Evolutionary conservation across 64 coral and sea anemone genomes (phyloP).

Genomic region (Pachyseris speciosa): DNA sequence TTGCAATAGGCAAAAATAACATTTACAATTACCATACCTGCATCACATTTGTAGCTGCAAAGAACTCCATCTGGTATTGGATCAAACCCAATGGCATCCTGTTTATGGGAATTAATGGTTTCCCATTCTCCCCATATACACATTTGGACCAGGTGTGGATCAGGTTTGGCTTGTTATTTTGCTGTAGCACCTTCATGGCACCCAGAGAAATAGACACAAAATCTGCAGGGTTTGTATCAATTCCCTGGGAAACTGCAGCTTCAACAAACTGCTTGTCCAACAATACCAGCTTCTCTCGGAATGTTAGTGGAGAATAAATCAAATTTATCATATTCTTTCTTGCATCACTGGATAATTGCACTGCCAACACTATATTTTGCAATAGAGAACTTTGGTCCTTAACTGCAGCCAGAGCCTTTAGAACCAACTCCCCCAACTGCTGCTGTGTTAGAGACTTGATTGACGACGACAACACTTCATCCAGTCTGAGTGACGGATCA

Average conservation of each 20-base stretch:
- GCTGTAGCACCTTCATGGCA: constrained; percentile 17
- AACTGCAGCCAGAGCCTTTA: no score
- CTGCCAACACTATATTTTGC: no score
- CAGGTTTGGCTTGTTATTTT: constrained; percentile 20
- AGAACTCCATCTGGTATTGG: constrained; percentile 71
- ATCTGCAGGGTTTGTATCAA: neutral
- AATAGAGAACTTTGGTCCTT: no score
- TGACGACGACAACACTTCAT: neutral
- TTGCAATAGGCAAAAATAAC: neutral
- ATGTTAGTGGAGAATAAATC: no score
- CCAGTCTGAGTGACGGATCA: no score
- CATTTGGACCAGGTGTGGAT: constrained; percentile 51
- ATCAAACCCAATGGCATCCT: constrained; percentile 82
- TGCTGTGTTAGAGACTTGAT: neutral
- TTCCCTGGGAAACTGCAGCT: neutral
- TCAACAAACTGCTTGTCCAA: constrained; percentile 22
- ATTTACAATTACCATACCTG: constrained; percentile 28
- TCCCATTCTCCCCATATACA: constrained; percentile 3
- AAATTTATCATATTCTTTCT: no score
- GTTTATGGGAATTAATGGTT: constrained; percentile 20
- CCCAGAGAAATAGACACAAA: neutral
- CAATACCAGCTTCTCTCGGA: neutral
- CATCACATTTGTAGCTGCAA: constrained; percentile 60
- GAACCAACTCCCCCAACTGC: no score
- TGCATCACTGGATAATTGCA: no score